Conservation (phyloP, 1,140 invertebrate genomes). For the Eufriesea mexicana region DNA sequence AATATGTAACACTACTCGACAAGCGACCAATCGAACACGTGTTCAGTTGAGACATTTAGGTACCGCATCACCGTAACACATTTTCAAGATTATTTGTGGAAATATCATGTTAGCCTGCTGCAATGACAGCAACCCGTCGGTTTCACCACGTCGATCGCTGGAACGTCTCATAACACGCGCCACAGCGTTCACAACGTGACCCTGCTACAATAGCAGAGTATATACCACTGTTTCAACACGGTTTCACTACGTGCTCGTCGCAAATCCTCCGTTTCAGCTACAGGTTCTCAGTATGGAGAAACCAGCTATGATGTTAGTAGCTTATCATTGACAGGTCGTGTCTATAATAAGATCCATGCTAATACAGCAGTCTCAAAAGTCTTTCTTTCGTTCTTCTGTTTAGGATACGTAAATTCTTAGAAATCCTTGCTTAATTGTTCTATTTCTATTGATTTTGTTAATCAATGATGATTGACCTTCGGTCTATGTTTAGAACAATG, state of each 20-base stretch:
- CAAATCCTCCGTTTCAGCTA: not conserved
- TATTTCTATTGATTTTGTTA: too few relatives aligned
- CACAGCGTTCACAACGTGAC: not conserved
- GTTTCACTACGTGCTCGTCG: not conserved
- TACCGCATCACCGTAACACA: not conserved
- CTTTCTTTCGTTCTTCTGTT: not conserved
- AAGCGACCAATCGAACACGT: too few relatives aligned
- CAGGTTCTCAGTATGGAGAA: not conserved
- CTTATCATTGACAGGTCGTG: too few relatives aligned
- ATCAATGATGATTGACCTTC: too few relatives aligned
- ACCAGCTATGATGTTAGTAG: not conserved
- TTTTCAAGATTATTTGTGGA: constrained; percentile 1
- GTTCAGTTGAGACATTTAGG: too few relatives aligned
- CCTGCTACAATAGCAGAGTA: not conserved
- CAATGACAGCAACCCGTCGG: too few relatives aligned
- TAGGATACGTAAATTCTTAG: too few relatives aligned
- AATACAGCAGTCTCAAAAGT: not conserved
- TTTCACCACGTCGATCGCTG: not conserved
- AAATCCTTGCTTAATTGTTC: too few relatives aligned
- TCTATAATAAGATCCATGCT: not conserved
- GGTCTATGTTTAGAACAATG: too few relatives aligned
- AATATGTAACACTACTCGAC: too few relatives aligned
- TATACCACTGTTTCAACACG: not conserved
- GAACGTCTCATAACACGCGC: too few relatives aligned
- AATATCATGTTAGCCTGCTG: not conserved